Percentiles rank a stretch among this genome's conserved stretches.
phyloP scores from a whole-genome alignment of 2,113 vertebrate species.

The Cottus gobio region DNA sequence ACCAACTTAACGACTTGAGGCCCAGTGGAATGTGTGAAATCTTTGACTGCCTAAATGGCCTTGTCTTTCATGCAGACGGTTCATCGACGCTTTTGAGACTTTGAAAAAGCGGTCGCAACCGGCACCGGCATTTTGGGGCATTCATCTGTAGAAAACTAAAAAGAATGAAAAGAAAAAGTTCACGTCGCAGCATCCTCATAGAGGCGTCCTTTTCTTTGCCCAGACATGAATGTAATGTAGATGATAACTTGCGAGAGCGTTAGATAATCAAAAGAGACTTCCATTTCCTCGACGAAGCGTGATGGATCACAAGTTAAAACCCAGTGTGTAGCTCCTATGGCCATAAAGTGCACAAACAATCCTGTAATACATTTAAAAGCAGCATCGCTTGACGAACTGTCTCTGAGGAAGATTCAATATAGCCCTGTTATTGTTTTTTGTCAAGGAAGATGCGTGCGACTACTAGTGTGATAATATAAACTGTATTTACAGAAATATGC shows the following conservation, averaged over 20 bases:
- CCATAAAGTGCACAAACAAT: not conserved
- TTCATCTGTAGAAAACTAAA: slow-evolving; percentile 14
- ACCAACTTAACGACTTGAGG: not conserved
- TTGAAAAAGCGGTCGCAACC: not conserved
- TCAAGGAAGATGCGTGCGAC: not conserved
- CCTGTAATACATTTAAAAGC: not conserved
- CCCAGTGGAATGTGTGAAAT: not conserved
- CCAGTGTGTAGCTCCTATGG: not conserved
- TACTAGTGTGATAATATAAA: too few species aligned
- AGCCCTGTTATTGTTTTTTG: not conserved
- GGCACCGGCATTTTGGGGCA: not conserved
- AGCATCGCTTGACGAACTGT: not conserved
- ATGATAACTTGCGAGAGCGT: not conserved
- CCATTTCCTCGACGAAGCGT: not conserved
- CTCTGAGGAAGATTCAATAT: not conserved
- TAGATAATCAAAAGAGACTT: not conserved
- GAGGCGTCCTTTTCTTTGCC: not conserved
- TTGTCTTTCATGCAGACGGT: not conserved
- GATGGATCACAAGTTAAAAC: not conserved
- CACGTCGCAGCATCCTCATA: not conserved
- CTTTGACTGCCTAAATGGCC: not conserved
- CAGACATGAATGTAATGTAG: not conserved
- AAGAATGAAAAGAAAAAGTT: not conserved
- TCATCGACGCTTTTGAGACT: slow-evolving; percentile 4
- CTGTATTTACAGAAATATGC: not conserved